Evolutionary conservation across 2,113 vertebrate species (phyloP).

Genomic region (Laticauda laticaudata): DNA sequence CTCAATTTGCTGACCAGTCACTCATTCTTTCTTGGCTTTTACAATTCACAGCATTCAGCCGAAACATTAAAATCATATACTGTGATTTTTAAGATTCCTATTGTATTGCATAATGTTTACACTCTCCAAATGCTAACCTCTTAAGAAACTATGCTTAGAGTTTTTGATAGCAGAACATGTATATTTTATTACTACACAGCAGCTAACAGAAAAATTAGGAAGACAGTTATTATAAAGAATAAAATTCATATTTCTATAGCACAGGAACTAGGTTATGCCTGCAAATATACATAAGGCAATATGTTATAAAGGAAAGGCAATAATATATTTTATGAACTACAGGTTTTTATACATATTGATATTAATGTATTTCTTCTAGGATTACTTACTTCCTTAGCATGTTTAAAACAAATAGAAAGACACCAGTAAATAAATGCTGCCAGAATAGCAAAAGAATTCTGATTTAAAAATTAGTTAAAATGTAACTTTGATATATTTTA

Average conservation of each 20-base stretch:
- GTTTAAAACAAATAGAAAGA: conserved; percentile 6
- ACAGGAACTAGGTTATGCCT: conserved; percentile 49
- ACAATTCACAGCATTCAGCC: background rate
- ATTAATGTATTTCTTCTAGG: background rate
- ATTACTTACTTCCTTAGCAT: conserved; percentile 21
- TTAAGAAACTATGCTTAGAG: conserved; percentile 15
- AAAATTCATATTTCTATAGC: background rate
- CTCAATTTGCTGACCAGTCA: conserved; percentile 40
- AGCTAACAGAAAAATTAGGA: background rate
- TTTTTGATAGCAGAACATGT: conserved; percentile 6
- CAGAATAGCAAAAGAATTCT: background rate
- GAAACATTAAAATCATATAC: background rate
- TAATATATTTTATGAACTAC: background rate
- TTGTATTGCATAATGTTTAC: conserved; percentile 27
- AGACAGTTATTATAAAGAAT: background rate
- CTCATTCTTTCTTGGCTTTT: conserved; percentile 1
- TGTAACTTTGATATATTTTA: background rate
- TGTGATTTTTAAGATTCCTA: conserved; percentile 14
- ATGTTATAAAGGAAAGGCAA: background rate
- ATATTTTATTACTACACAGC: background rate
- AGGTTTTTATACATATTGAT: background rate
- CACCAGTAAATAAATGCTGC: conserved; percentile 1
- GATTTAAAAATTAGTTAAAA: background rate
- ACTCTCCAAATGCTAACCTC: conserved; percentile 17
- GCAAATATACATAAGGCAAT: background rate